Percentiles rank a stretch among this genome's conserved stretches.
phyloP scores from a whole-genome alignment of 2,797 vertebrate species.

The Labeo calbasu region DNA sequence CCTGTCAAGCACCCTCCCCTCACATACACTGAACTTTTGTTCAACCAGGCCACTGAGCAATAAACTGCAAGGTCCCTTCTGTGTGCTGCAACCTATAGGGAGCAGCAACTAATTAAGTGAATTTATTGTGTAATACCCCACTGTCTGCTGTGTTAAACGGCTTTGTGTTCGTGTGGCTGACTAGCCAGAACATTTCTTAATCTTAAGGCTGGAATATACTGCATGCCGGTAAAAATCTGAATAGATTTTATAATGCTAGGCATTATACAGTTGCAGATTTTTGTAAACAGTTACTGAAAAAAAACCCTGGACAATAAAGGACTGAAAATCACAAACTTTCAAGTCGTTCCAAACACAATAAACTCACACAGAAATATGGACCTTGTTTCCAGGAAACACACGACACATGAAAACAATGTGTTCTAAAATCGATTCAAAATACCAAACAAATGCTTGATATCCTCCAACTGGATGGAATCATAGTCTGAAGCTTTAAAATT shows the following conservation, averaged over 20 bases:
- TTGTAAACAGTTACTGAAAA: background rate
- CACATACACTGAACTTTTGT: conserved; percentile 20
- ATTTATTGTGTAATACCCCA: conserved; percentile 68
- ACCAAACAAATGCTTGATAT: background rate
- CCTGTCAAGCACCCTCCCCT: background rate
- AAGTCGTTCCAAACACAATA: background rate
- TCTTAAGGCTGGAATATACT: conserved; percentile 61
- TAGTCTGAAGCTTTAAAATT: too few relatives aligned
- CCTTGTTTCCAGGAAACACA: background rate
- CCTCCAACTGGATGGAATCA: background rate
- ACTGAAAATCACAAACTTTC: background rate
- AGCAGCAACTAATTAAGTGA: conserved; percentile 57
- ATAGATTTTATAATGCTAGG: background rate
- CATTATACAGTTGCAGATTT: background rate
- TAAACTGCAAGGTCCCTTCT: conserved; percentile 17
- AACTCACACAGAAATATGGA: background rate
- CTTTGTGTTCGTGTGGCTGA: conserved; percentile 68
- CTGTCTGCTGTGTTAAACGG: conserved; percentile 60
- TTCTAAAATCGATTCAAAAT: background rate
- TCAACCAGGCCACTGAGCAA: conserved; percentile 23
- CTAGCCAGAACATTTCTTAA: conserved; percentile 67
- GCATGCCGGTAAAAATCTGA: background rate
- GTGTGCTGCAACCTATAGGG: conserved; percentile 43
- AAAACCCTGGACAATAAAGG: too few relatives aligned
- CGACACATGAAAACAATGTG: background rate